phyloP scores from a whole-genome alignment of 1,140 invertebrate species.

The Hylaeus volcanicus region DNA sequence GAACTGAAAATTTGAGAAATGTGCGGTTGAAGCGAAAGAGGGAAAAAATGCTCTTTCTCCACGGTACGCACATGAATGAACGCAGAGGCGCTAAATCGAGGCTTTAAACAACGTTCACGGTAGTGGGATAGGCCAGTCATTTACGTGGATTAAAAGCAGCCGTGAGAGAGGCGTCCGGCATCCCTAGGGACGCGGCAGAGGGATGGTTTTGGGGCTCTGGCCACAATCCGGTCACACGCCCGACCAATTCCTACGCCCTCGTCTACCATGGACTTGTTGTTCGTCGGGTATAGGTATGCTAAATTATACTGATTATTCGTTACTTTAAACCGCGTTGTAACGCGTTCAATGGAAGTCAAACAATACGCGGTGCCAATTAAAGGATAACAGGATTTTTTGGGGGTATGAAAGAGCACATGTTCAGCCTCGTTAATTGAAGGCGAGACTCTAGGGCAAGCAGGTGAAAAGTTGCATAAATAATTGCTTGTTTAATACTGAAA shows the following conservation, averaged over 20 bases:
- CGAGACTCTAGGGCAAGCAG: too few species aligned
- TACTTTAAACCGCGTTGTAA: slow-evolving; percentile 28
- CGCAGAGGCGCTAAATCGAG: slow-evolving; percentile 35
- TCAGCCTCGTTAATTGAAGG: too few species aligned
- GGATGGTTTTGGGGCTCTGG: slow-evolving; percentile 48
- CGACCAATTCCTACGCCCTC: slow-evolving; percentile 42
- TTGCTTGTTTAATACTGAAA: too few species aligned
- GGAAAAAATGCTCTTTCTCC: background rate
- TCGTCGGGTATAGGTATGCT: slow-evolving; percentile 20
- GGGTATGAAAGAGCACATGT: too few species aligned
- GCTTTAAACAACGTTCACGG: slow-evolving; percentile 56
- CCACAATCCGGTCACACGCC: slow-evolving; percentile 63
- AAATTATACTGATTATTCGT: slow-evolving; percentile 19
- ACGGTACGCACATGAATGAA: background rate
- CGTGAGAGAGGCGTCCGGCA: slow-evolving; percentile 32
- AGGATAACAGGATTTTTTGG: background rate
- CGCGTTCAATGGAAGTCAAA: slow-evolving; percentile 14
- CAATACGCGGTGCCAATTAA: slow-evolving; percentile 8
- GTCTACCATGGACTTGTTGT: slow-evolving; percentile 2
- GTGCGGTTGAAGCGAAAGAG: background rate
- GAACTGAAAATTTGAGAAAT: too few species aligned
- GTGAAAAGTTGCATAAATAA: too few species aligned
- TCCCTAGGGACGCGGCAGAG: slow-evolving; percentile 24
- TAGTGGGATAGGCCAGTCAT: slow-evolving; percentile 52
- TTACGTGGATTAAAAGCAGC: slow-evolving; percentile 61